Evolutionary conservation across 2,113 vertebrate genomes (phyloP).

Genomic region (Regulus satrapa): DNA sequence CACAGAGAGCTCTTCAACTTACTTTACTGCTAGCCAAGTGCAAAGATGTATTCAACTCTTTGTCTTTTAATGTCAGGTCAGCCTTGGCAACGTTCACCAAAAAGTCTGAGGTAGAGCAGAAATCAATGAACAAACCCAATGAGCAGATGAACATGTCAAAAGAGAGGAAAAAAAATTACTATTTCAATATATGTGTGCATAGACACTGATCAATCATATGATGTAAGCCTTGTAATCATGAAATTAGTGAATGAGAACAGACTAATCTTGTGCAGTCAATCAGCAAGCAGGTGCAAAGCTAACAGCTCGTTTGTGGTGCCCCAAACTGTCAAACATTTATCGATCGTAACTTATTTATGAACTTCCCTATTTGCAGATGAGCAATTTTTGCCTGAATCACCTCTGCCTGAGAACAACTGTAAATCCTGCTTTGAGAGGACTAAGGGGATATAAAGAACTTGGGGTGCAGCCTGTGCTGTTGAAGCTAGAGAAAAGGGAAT

Average conservation of each 20-base stretch:
- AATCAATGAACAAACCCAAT: not conserved
- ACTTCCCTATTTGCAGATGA: not conserved
- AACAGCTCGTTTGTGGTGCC: not conserved
- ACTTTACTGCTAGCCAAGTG: constrained; percentile 93
- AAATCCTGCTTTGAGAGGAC: not conserved
- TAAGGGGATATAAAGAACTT: not conserved
- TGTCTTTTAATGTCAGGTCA: constrained; percentile 82
- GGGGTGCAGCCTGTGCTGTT: not conserved
- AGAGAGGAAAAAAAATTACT: not conserved
- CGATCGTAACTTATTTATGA: not conserved
- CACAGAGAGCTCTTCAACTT: constrained; percentile 56
- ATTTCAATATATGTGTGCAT: not conserved
- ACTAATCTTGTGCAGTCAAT: not conserved
- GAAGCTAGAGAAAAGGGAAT: not conserved
- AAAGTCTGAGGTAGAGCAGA: constrained; percentile 73
- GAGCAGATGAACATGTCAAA: not conserved
- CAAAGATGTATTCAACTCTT: constrained; percentile 86
- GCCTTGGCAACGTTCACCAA: constrained; percentile 81
- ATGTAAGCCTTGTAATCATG: not conserved
- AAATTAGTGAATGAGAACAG: not conserved
- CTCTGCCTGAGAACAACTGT: not conserved
- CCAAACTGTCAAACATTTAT: not conserved
- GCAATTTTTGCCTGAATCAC: not conserved
- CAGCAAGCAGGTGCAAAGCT: not conserved
- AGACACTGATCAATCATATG: not conserved